Conservation (phyloP, 2,113 vertebrate species). For the Rostratula benghalensis region DNA sequence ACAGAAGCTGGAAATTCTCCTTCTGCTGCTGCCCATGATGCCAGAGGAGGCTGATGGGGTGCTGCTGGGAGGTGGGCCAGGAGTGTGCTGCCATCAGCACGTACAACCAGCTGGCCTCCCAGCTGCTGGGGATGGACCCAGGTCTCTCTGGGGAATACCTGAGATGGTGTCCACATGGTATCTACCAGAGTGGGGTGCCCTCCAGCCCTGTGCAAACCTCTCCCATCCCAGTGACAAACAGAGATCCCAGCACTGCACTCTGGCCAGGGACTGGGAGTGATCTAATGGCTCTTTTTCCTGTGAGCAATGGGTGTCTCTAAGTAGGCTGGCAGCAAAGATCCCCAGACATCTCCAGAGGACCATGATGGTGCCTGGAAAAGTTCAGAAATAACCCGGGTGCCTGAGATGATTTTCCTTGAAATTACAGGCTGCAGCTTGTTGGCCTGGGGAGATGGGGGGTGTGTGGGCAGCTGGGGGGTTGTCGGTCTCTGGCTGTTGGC, state of each 20-base stretch:
- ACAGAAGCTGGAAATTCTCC: not conserved
- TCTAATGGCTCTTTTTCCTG: not conserved
- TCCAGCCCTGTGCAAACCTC: not conserved
- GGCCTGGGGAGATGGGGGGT: not conserved
- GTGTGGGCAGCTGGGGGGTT: not conserved
- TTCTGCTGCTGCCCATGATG: not conserved
- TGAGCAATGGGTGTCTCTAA: not conserved
- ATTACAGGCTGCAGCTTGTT: not conserved
- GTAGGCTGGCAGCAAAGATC: not conserved
- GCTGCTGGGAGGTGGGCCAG: not conserved
- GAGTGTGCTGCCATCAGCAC: not conserved
- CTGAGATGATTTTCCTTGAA: not conserved
- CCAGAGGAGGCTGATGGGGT: not conserved
- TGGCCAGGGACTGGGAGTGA: not conserved
- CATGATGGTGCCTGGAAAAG: not conserved
- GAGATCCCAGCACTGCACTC: not conserved
- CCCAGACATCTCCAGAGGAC: not conserved
- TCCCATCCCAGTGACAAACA: not conserved
- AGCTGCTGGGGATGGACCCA: not conserved
- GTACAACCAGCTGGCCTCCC: not conserved
- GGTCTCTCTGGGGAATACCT: not conserved
- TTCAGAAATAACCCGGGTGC: not conserved
- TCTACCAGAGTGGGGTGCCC: not conserved
- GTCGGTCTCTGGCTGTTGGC: not conserved
- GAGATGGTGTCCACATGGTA: not conserved